These are phyloP conservation scores for Zygaena filipendulae DNA, from an alignment of 2,888 invertebrate species.

Conservation along the genomic window DNA sequence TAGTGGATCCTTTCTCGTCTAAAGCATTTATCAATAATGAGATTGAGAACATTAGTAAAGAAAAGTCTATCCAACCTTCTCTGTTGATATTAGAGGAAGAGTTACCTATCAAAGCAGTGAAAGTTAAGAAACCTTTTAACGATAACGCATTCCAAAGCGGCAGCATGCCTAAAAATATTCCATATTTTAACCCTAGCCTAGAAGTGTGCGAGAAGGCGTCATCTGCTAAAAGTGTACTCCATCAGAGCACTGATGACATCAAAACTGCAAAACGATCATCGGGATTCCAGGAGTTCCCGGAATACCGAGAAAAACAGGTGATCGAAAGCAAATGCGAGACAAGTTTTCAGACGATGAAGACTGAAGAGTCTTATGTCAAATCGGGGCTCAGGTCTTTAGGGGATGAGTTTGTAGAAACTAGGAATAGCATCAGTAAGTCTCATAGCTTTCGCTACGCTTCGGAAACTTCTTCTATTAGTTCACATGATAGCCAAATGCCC, in stretches of 20 bases:
- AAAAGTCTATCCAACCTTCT: conserved; percentile 34
- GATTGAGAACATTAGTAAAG: conserved; percentile 31
- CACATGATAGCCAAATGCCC: conserved; percentile 61
- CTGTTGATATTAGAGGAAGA: conserved; percentile 45
- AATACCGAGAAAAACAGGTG: conserved; percentile 36
- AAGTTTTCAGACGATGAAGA: conserved; percentile 31
- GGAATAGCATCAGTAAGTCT: conserved; percentile 75
- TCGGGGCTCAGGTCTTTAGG: conserved; percentile 50
- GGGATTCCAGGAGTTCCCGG: conserved; percentile 42
- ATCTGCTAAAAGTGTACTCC: conserved; percentile 46
- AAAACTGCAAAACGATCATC: conserved; percentile 42
- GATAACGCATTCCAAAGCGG: conserved; percentile 50
- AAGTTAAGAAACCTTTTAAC: conserved; percentile 38
- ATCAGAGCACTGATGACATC: conserved; percentile 52
- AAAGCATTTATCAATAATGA: conserved; percentile 56
- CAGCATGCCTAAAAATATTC: conserved; percentile 56
- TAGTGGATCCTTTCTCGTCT: conserved; percentile 45
- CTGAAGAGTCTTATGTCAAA: conserved; percentile 44
- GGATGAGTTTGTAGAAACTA: conserved; percentile 51
- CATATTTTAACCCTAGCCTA: conserved; percentile 46
- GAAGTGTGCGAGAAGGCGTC: conserved; percentile 40
- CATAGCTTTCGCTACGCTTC: conserved; percentile 76
- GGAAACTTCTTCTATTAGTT: conserved; percentile 55
- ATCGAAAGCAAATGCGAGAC: conserved; percentile 38
- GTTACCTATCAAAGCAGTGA: conserved; percentile 38